Evolutionary conservation across 2,797 vertebrate genomes (phyloP), one percentile per base, ranked within the genome.

Genomic region (Trichosurus vulpecula): DNA sequence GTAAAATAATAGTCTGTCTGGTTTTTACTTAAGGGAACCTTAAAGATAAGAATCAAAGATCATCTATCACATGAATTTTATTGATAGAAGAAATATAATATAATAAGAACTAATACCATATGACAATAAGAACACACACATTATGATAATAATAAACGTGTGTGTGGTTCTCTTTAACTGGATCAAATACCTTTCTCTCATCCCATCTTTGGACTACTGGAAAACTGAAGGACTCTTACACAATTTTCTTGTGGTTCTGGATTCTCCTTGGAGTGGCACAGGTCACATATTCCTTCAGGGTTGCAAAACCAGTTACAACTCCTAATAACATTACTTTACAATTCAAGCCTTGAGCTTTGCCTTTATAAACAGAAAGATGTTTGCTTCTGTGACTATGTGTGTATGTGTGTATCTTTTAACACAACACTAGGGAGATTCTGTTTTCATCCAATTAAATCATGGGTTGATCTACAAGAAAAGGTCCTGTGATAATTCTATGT

Each of bases 401-500:
- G 2, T 74, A 6, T 93, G 53, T 96, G 58, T 30, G 74, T 93
- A 10, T 19, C 13, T 41, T 96, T 97, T 92, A 95, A 92, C 6
- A 92, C 0, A 96, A 95, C 95, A 90, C 6, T 19, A 55, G 74
- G 51, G 94, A 52, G 35, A 91, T 54, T 52, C 0, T 58, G n/a
- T 54, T 95, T 93, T 94, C 3, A 94, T 93, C 51, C 54, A 93
- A 92, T 94, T 96, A 95, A 96, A 94, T 53, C 94, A 29, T 91
- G 11, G 58, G 9, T 52, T 96, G 35, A 93, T 51, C 27, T 93
- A 90, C 57, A 74, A 94, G 55, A 56, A 94, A 96, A 92, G 55
- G 25, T 94, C 41, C 0, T 95, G 0, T 22, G 8, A 11, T 51
- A 90, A 92, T 95, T 95, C 11, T 35, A 6, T 66, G 13, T 92